These are phyloP conservation scores for Enteromius fasciolatus DNA, from an alignment of 2,797 vertebrate genomes.

Conservation along the genomic window DNA sequence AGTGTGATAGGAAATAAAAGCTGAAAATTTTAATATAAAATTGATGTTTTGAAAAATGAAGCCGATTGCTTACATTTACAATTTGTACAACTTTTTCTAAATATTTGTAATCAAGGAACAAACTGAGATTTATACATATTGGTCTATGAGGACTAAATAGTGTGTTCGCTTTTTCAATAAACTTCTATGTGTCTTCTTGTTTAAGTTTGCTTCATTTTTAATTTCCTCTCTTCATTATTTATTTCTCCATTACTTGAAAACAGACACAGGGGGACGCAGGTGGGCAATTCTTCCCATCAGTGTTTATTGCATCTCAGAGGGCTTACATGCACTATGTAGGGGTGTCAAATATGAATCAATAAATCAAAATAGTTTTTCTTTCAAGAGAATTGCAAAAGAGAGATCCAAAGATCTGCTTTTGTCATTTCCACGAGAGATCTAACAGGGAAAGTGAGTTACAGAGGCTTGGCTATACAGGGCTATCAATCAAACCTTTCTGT, in stretches of 20 bases:
- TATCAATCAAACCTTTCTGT: slow-evolving; percentile 76
- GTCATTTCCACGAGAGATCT: slow-evolving; percentile 79
- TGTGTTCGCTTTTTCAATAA: background rate
- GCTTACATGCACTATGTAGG: slow-evolving; percentile 93
- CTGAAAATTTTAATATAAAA: slow-evolving; percentile 56
- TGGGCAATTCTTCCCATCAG: slow-evolving; percentile 82
- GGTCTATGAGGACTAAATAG: slow-evolving; percentile 62
- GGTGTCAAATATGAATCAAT: slow-evolving; percentile 85
- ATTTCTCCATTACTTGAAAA: background rate
- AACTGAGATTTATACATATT: slow-evolving; percentile 62
- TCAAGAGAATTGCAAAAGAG: slow-evolving; percentile 87
- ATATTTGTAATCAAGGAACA: slow-evolving; percentile 65
- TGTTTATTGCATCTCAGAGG: slow-evolving; percentile 99
- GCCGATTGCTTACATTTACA: slow-evolving; percentile 40
- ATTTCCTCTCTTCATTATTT: background rate
- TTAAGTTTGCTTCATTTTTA: background rate
- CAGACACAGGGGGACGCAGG: background rate
- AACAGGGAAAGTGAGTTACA: slow-evolving; percentile 68
- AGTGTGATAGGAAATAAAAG: slow-evolving; percentile 46
- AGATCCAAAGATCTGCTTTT: slow-evolving; percentile 84
- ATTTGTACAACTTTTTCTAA: slow-evolving; percentile 55
- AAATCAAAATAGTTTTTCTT: slow-evolving; percentile 76
- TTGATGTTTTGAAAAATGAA: slow-evolving; percentile 5
- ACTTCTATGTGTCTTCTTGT: background rate
- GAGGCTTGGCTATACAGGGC: slow-evolving; percentile 75